A percentile compares a stretch with the other conserved stretches of the same genome.
Evolutionary conservation across 2,797 vertebrate species (phyloP).

Genomic region (Platalea minor): DNA sequence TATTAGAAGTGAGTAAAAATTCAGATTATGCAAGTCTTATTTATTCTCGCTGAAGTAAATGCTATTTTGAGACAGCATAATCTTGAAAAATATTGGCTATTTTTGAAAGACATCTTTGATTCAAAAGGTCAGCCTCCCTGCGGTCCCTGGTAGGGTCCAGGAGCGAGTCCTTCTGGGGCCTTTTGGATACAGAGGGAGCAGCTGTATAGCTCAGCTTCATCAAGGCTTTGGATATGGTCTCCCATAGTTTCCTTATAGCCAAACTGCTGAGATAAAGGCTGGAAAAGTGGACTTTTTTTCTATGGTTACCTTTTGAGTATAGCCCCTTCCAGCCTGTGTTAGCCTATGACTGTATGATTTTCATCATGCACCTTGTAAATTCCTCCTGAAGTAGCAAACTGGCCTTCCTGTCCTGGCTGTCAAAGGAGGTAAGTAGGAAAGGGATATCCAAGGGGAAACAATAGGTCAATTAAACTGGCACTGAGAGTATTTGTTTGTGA

Average conservation of each 20-base stretch:
- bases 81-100: background rate
- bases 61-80: background rate
- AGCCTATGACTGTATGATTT: background rate
- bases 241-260: background rate
- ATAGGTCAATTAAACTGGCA: background rate
- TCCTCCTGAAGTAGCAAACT: background rate
- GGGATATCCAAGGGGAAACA: background rate
- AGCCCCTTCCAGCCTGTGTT: background rate
- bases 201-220: background rate
- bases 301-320: background rate
- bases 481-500: background rate
- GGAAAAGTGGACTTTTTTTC: background rate
- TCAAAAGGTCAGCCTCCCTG: background rate
- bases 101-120: background rate
- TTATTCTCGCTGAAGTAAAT: background rate
- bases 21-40: background rate
- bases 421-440: background rate
- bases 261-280: background rate
- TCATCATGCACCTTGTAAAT: background rate
- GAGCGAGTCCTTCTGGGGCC: background rate
- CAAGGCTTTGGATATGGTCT: background rate
- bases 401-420: background rate
- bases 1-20: background rate
- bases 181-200: background rate
- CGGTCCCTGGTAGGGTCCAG: background rate